A percentile compares a stretch with the other conserved stretches of the same genome.
Conservation (phyloP, 2,888 invertebrate species). For the Clusia tigrina region DNA sequence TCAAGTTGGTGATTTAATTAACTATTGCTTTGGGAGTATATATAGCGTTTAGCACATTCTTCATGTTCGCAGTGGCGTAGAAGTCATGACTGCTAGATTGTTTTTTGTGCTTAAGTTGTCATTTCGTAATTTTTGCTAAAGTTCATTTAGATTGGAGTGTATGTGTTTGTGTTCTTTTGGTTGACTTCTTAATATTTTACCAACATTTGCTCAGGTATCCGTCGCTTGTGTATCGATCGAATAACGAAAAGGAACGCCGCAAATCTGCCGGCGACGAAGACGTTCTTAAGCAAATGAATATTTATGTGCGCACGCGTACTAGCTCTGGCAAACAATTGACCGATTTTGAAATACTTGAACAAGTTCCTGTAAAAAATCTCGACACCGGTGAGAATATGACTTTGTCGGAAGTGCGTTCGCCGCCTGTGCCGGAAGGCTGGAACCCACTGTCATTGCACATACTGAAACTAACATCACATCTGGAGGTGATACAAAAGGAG, state of each 20-base stretch:
- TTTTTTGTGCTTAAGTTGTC: conserved; percentile 6
- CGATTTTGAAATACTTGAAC: conserved; percentile 92
- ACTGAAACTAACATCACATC: conserved; percentile 83
- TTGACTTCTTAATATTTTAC: neutral
- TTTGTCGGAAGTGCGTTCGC: conserved; percentile 80
- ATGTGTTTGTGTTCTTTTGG: neutral
- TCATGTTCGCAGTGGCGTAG: too few species aligned
- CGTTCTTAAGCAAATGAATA: conserved; percentile 72
- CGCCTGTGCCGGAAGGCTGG: conserved; percentile 78
- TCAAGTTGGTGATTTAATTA: conserved; percentile 49
- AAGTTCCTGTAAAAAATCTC: conserved; percentile 83
- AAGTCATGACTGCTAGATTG: too few species aligned
- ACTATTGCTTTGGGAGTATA: too few species aligned
- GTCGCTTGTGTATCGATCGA: conserved; percentile 54
- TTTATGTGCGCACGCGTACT: conserved; percentile 81
- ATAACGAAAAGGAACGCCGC: conserved; percentile 70
- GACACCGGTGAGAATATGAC: conserved; percentile 90
- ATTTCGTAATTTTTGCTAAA: conserved; percentile 39
- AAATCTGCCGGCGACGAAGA: conserved; percentile 86
- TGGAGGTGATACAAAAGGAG: conserved; percentile 83
- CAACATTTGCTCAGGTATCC: conserved; percentile 49
- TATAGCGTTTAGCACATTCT: too few species aligned
- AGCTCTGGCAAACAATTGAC: conserved; percentile 87
- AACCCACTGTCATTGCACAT: conserved; percentile 95
- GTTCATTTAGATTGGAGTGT: conserved; percentile 36